Evolutionary conservation across 2,113 vertebrate genomes (phyloP).

Genomic region (Thinocorus orbignyianus): DNA sequence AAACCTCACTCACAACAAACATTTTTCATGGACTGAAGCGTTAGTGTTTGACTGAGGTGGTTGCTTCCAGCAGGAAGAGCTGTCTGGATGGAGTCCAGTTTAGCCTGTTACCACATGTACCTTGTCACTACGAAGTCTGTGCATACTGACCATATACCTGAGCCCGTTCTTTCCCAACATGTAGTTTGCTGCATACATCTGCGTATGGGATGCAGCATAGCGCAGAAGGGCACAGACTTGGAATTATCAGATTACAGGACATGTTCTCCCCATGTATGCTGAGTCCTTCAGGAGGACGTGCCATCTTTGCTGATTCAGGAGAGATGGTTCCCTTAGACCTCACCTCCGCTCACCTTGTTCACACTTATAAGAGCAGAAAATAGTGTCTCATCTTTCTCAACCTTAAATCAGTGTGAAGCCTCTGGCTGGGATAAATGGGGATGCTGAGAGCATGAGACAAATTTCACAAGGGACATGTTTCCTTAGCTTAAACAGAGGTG

Average conservation of each 20-base stretch:
- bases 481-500: background rate
- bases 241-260: background rate
- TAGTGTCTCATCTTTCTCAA: background rate
- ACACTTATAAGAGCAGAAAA: background rate
- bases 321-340: background rate
- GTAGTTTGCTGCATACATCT: background rate
- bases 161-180: background rate
- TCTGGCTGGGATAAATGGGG: background rate
- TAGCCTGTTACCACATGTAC: background rate
- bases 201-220: background rate
- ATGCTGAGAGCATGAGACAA: background rate
- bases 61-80: background rate
- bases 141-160: background rate
- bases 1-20: background rate
- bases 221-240: background rate
- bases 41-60: background rate
- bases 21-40: background rate
- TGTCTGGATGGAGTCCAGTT: background rate
- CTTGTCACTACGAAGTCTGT: background rate
- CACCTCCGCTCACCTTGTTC: background rate
- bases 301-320: background rate
- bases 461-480: background rate
- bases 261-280: rapidly evolving
- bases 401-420: background rate
- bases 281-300: background rate